Evolutionary conservation across 2,113 vertebrate genomes (phyloP), one percentile per base, ranked within the genome.

Genomic region (Spilogale gracilis): DNA sequence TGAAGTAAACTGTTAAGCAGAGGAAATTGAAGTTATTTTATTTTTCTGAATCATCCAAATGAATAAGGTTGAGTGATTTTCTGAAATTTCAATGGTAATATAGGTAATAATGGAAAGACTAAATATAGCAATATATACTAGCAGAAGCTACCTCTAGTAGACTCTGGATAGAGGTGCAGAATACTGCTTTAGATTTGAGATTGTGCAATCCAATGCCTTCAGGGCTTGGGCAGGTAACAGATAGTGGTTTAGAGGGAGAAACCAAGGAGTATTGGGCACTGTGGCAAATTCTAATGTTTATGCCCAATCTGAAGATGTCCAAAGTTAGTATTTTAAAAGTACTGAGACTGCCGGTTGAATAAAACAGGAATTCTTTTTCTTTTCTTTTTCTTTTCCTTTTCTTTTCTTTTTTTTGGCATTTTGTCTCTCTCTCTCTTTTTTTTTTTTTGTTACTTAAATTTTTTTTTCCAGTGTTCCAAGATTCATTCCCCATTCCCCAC

Each of bases 241-340:
- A 27, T 9, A 45, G 12, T 17, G 11, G 38, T 4, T 86, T 16
- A 73, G 3, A 30, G n/a, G 50, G 73, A 81, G 60, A 27, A 25
- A 38, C 3, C 10, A 78, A 25, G 3, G 5, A 78, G 38, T 87
- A 9, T 3, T 74, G 32, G 69, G 5, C 17, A 48, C 17, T 63
- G 38, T 71, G 20, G 4, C 0, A 56, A 88, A 38, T 56, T 89
- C 69, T 52, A 81, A 83, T 38, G 9, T 50, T 8, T 21, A 84
- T 32, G 25, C 13, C 25, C 32, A 87, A 38, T 9, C 7, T 52
- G 38, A 79, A 38, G 54, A 56, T 91, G 30, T 76, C 81, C 74
- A 88, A 18, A 76, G n/a, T 81, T 45, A 52, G 38, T 90, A 12
- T 91, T 89, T 97, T 91, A 60, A 83, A 89, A 56, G 27, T 21